Evolutionary conservation across 1,140 invertebrate species (phyloP), one percentile per base, ranked within the genome.

Genomic region (Atta colombica): DNA sequence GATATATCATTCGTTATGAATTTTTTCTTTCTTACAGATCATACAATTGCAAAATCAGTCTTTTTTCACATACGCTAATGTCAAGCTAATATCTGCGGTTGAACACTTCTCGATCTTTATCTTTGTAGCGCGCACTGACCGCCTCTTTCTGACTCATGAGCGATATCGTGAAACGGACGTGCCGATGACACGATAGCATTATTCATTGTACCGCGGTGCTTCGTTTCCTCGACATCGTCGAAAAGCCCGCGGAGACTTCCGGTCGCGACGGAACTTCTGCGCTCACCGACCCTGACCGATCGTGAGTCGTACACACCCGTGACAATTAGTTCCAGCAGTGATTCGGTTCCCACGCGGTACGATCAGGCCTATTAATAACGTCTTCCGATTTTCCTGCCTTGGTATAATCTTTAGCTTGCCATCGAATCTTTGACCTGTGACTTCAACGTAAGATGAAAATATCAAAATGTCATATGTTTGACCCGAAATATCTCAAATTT

Each of bases 301-400:
- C 77, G 49, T 80, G 77, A 80, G 49, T 80, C 74, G 49, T 39
- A 35, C 77, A 85, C 61, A 75, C 35, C 86, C 86, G 68, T 87
- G 81, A 87, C 69, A 85, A 87, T 85, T 87, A 75, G 71, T 87
- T 87, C 80, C 80, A 84, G 69, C 80, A 84, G 80, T 84, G 80
- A 84, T 75, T 84, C 80, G 80, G 80, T 84, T 84, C 80, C 80
- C 80, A 84, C 80, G 80, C 39, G 55, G 21, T 58, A 61, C 80
- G 69, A 84, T 84, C 60, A 63, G 28, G 49, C 39, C 80, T 75
- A 75, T 84, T 84, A 84, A 84, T 84, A 84, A 84, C 55, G 39
- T 84, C 80, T 74, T 49, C 55, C 69, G 69, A 82, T 82, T 82
- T 82, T n/a, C 39, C 28, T 72, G 25, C 14, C 28, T 60, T 28